Base-by-base conservation (phyloP, 2,113 vertebrate genomes). In the Oxygymnocypris stewartii region DNA sequence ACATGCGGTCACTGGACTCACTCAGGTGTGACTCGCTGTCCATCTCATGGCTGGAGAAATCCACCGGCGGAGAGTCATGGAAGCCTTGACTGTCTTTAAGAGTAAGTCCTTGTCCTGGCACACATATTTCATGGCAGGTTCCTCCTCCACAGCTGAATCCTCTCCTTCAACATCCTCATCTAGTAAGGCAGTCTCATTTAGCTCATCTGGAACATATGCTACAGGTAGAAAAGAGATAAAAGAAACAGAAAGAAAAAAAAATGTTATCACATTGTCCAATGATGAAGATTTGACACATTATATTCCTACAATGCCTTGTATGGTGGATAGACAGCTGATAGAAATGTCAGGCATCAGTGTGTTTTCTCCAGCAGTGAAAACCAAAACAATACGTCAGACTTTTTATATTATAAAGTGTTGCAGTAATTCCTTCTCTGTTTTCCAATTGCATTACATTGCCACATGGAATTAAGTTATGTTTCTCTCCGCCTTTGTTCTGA, bases 1-100 rank as follows among this genome's bases (percentile, higher is more conserved):
- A 95, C 98, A 99, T 96, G 87, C 98, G 96, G 94, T 99, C 98
- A 85, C 98, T 99, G 12, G 97, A 96, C 94, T 99, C 98, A 8
- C 98, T 99, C 92, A 98, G 94, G 90, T 99, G 98, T 10, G 98
- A 99, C 91, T 98, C 97, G 14, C 98, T 99, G 96, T 99, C 98
- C 95, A 98, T 94, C 79, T 99, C 98, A 88, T 99, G 98, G 93
- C 97, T 96, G 82, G 98, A 99, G 89, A 99, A 97, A 92, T 99
- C 98, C 0, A 96, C 97, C 0, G 94, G 95, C 0, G 98, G 98
- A 86, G 98, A 99, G 90, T 97, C 96, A 86, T 97, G 97, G 93
- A 96, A 97, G 92, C 95, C 96, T 86, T 95, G 93, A 84, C 94
- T 95, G 91, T 97, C 94, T 91, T 97, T 97, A 78, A 92, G 88